Evolutionary conservation across 2,797 vertebrate species (phyloP), one percentile per base, ranked within the genome.

Genomic region (Myotis pilosus): DNA sequence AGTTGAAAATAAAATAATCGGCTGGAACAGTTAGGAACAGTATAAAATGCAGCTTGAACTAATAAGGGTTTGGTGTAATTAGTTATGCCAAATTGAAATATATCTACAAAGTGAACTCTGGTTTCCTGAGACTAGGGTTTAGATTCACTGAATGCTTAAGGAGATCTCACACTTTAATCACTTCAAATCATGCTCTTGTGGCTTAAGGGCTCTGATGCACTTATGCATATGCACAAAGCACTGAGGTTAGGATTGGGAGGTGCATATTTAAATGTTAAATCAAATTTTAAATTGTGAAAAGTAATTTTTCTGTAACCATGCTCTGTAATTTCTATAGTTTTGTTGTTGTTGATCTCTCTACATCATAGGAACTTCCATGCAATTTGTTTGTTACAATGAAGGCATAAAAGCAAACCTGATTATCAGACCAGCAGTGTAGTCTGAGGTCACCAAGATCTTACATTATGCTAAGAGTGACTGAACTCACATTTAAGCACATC

Each of bases 1-100:
- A 2, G 30, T 76, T 76, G 74, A 69, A 69, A 94, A 69, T 41
- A 38, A 87, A 93, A 91, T 53, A 74, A 91, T 30, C 51, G 13
- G 47, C 13, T 47, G 47, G 47, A 47, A 47, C 47, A 47, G 8
- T 79, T 75, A 85, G 68, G 47, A 94, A 87, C 11, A 94, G 41
- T 38, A 83, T n/a, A 74, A 84, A 92, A 68, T 71, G 12, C 62
- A 91, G 64, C 76, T 95, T 97, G 62, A 94, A 89, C 72, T 93
- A 92, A 87, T 95, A 78, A 68, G 25, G 23, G 57, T 41, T 87
- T 93, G 57, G 19, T 93, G 15, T 85, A 87, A 55, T 95, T 87
- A 85, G 76, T 55, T 87, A 87, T 79, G 72, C 91, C 33, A 93
- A 89, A 69, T 22, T 41, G 25, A 91, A 85, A 71, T 44, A 28